These are phyloP conservation scores for Cerastis rubricosa DNA, from an alignment of 2,888 invertebrate genomes.

Conservation along the genomic window DNA sequence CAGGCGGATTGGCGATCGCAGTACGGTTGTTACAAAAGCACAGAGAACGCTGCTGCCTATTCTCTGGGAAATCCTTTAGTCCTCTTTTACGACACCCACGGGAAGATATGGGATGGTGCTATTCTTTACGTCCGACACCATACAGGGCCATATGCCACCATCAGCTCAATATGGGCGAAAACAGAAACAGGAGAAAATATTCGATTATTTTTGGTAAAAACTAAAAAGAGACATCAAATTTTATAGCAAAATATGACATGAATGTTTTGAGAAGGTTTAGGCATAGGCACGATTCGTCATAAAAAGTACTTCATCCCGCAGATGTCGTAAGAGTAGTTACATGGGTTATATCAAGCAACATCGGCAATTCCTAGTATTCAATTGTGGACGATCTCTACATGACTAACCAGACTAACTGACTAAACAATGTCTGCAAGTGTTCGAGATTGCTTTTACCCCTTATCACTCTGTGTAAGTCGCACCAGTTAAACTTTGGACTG, in stretches of 20 bases:
- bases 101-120: no score
- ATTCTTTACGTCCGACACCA: no score
- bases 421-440: conserved; percentile 30
- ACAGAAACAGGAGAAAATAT: not conserved
- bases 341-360: conserved; percentile 4
- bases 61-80: no score
- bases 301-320: conserved; percentile 1
- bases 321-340: conserved; percentile 6
- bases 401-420: conserved; percentile 1
- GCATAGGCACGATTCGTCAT: conserved; percentile 29
- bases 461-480: conserved; percentile 1
- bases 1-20: no score
- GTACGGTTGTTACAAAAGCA: no score
- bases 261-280: conserved; percentile 30
- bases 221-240: conserved; percentile 1
- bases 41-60: no score
- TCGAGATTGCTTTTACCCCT: conserved; percentile 8
- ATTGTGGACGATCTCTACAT: conserved; percentile 18
- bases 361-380: conserved; percentile 12
- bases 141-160: not conserved
- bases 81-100: no score
- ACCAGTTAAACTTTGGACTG: conserved; percentile 9
- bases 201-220: not conserved
- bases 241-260: conserved; percentile 1
- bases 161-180: not conserved